Evolutionary conservation across 2,797 vertebrate genomes (phyloP).

Genomic region (Pantherophis vulpinus): DNA sequence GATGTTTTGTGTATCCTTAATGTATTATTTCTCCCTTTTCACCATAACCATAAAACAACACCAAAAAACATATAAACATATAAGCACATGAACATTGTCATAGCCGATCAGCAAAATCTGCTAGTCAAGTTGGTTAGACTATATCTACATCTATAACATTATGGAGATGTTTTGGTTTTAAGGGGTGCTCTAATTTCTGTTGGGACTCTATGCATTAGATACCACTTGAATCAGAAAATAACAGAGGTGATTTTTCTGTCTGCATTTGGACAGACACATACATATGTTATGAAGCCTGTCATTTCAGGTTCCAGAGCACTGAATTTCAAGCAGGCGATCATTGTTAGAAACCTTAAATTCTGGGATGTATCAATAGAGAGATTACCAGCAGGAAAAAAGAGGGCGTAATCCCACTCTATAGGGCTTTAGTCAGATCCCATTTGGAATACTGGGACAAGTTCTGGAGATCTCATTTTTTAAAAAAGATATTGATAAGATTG

Average conservation of each 20-base stretch:
- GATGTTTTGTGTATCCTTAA: not conserved
- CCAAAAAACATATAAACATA: not conserved
- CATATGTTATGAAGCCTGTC: not conserved
- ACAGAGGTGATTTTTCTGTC: not conserved
- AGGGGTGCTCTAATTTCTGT: not conserved
- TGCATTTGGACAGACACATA: not conserved
- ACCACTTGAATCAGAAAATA: not conserved
- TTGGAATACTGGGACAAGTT: too few species aligned
- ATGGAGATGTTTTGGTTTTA: constrained; percentile 18
- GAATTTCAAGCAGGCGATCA: not conserved
- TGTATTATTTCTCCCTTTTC: not conserved
- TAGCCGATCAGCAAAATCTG: not conserved
- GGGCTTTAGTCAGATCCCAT: not conserved
- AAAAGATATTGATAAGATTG: not conserved
- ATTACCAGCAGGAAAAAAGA: not conserved
- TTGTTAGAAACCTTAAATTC: not conserved
- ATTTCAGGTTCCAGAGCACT: not conserved
- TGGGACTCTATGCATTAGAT: accelerated
- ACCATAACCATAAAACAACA: not conserved
- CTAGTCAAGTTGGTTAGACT: not conserved
- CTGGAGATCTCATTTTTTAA: not conserved
- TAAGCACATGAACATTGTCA: not conserved
- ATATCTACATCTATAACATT: not conserved
- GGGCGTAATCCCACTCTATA: not conserved
- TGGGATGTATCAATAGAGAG: not conserved